Conservation (phyloP, 2,797 vertebrate genomes). For the Macropodus opercularis region DNA sequence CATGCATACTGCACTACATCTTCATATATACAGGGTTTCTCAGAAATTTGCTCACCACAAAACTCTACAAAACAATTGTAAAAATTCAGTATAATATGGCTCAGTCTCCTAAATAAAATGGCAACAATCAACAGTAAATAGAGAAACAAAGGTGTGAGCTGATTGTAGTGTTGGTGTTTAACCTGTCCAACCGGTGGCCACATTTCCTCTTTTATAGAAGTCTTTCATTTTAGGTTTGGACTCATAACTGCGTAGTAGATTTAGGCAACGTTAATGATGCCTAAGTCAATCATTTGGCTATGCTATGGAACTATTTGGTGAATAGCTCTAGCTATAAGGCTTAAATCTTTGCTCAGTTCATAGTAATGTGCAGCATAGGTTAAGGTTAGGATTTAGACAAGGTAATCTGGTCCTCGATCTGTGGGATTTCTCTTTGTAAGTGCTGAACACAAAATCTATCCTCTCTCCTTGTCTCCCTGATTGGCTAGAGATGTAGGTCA, state of each 20-base stretch:
- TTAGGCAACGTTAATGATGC: not conserved
- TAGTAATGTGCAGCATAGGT: slow-evolving; percentile 26
- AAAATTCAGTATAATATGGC: not conserved
- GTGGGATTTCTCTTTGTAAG: slow-evolving; percentile 61
- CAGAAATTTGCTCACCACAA: not conserved
- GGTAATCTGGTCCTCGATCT: slow-evolving; percentile 55
- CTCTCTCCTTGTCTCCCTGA: slow-evolving; percentile 40
- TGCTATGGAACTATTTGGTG: not conserved
- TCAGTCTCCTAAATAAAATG: not conserved
- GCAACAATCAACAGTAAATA: not conserved
- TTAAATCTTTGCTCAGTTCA: slow-evolving; percentile 24
- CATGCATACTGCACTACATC: not conserved
- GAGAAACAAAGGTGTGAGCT: too few relatives aligned
- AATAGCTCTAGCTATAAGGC: slow-evolving; percentile 9
- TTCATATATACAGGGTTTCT: not conserved
- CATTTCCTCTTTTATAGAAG: not conserved
- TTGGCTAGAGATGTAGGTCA: slow-evolving; percentile 68
- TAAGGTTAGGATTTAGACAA: slow-evolving; percentile 52
- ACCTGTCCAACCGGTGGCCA: not conserved
- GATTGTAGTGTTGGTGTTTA: too few relatives aligned
- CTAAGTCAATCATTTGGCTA: slow-evolving; percentile 6
- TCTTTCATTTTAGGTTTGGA: not conserved
- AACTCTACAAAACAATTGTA: not conserved
- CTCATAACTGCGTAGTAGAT: not conserved
- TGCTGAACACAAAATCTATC: slow-evolving; percentile 52